Evolutionary conservation across 2,888 invertebrate genomes (phyloP).

Genomic region (Pachymerium ferrugineum): DNA sequence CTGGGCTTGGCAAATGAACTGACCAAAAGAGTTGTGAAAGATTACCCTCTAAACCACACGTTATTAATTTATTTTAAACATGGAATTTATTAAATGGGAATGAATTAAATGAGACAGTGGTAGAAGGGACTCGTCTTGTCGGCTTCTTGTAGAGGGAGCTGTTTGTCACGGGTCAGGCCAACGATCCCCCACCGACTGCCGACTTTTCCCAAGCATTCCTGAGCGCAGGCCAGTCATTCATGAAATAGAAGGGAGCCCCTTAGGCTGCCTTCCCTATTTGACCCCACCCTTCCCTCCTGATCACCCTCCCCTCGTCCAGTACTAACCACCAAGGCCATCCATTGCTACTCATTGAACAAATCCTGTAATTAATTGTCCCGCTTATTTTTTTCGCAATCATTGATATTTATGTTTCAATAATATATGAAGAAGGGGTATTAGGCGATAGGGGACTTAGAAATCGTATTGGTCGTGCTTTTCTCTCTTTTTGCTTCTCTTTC

Average conservation of each 20-base stretch:
- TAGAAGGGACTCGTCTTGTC: constrained; percentile 11
- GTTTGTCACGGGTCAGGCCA: constrained; percentile 27
- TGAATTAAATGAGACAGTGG: background rate
- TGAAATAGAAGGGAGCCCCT: constrained; percentile 23
- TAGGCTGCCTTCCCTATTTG: constrained; percentile 20
- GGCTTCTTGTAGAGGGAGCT: constrained; percentile 16
- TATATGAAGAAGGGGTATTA: too few relatives aligned
- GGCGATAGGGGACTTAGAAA: background rate
- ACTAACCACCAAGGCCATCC: background rate
- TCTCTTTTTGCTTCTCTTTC: constrained; percentile 23
- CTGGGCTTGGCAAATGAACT: constrained; percentile 3
- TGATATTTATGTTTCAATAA: too few relatives aligned
- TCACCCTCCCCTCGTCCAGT: constrained; percentile 15
- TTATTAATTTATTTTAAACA: background rate
- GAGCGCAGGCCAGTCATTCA: constrained; percentile 30
- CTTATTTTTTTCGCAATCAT: background rate
- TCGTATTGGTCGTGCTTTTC: background rate
- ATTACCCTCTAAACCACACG: background rate
- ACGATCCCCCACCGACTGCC: constrained; percentile 25
- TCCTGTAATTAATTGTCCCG: constrained; percentile 5
- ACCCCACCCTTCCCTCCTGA: constrained; percentile 13
- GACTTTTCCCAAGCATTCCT: constrained; percentile 33
- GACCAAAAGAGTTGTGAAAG: background rate
- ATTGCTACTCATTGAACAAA: background rate
- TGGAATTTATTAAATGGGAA: background rate